Evolutionary conservation across 1,140 invertebrate species (phyloP), one percentile per base, ranked within the genome.

Genomic region (Oppia nitens): DNA sequence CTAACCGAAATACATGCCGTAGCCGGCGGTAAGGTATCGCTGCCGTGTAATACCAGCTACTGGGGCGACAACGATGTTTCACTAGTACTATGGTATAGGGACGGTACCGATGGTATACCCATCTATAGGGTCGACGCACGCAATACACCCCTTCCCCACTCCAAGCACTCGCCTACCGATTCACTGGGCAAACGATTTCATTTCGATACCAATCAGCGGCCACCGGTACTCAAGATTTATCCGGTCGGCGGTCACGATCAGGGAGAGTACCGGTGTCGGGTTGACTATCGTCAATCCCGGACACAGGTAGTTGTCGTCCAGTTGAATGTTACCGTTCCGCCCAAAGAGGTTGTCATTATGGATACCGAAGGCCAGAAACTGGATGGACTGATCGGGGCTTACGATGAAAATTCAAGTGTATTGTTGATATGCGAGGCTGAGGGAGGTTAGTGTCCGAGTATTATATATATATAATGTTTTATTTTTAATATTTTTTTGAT

Each of bases 271-370:
- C 85, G 87, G 56, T 91, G 87, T 70, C 76, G 88, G 59, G 87
- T 91, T 3, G 88, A 92, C 70, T 91, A 89, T 72, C 81, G 81
- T 66, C 85, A 87, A 67, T 87, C 87, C 9, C 85, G 86, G 0
- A 91, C 87, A 2, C 78, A 61, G 32, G 64, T 66, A 49, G 60
- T 65, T 47, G 45, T 64, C 4, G 57, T 67, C 1, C 27, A 40
- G 47, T 48, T 67, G 1, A 63, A 63, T 60, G 65, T 67, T 40
- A 63, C 66, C 27, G 62, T 88, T 65, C 85, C 85, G 65, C 85
- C 87, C 40, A 81, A 81, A 66, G 77, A 79, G 67, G 85, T 86
- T 29, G 81, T 84, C 66, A 89, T 90, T 74, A 87, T 83, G 71
- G 85, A 86, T 65, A 78, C 79, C 24, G 83, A 83, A 67, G 76